Evolutionary conservation across 2,113 vertebrate genomes (phyloP), one percentile per base, ranked within the genome.

Genomic region (Falco punctatus): DNA sequence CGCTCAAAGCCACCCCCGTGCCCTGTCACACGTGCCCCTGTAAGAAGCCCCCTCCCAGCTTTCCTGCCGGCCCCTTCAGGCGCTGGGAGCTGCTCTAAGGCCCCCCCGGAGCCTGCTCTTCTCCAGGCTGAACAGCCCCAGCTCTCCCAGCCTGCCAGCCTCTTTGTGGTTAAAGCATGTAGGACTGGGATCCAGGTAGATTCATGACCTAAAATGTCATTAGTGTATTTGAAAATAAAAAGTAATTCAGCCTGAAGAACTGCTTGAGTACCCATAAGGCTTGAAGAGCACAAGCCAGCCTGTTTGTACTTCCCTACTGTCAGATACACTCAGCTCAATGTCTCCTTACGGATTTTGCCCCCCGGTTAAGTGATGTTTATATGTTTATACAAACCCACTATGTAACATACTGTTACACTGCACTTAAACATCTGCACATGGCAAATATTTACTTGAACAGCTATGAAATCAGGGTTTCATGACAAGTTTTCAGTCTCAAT

Each of bases 381-480:
- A 28, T 65, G 52, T 93, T 95, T 95, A 28, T 62, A 51, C 74
- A 78, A 92, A 72, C 62, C 26, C 26, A 42, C 28, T 11, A 3
- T 52, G 69, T 48, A 59, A 52, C 73, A 46, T 49, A 81, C 35
- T 57, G 52, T 81, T 90, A 48, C 42, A 52, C 54, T 54, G 23
- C 61, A 24, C 65, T 84, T 86, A 61, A 92, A n/a, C n/a, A n/a
- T 64, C 88, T 61, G 13, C 5, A 3, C n/a, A 59, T 40, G 77
- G 78, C 75, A 94, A 84, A 89, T 86, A 85, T 88, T 88, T 88
- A 27, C 92, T 79, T 42, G 30, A 94, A 38, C 23, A 84, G 48
- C 80, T 91, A 78, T 3, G 7, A 71, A 92, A 64, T 10, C 8
- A 23, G 67, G 2, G 33, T 54, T 69, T 79, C 30, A 10, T 82